Evolutionary conservation across 2,888 invertebrate genomes (phyloP).

Genomic region (Dicyrtoma fusca): DNA sequence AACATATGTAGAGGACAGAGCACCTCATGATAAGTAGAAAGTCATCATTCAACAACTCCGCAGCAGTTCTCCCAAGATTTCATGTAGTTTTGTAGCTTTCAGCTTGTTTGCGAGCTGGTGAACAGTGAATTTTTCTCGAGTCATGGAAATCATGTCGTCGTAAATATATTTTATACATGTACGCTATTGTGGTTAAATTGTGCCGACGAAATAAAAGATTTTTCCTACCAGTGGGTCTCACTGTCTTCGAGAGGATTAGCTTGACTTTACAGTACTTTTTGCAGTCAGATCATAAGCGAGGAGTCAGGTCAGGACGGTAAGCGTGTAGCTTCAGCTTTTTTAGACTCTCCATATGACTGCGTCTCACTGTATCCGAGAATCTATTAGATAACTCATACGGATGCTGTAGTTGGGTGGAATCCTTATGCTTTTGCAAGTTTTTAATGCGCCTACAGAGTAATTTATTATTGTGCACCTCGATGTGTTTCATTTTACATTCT

Average conservation of each 20-base stretch:
- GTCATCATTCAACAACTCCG: conserved; percentile 19
- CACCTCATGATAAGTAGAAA: too few species aligned
- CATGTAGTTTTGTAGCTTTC: not conserved
- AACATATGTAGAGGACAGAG: too few species aligned
- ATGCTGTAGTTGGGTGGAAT: not conserved
- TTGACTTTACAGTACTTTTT: too few species aligned
- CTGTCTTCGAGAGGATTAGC: too few species aligned
- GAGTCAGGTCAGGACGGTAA: too few species aligned
- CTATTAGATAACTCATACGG: not conserved
- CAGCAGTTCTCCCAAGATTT: not conserved
- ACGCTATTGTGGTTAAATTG: not conserved
- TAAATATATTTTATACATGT: conserved; percentile 10
- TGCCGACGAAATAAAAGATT: not conserved
- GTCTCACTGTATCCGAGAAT: too few species aligned
- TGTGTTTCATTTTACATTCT: conserved; percentile 18
- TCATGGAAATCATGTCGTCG: conserved; percentile 29
- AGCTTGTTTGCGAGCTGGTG: not conserved
- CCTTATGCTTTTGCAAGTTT: conserved; percentile 9
- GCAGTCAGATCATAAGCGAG: too few species aligned
- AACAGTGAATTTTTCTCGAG: conserved; percentile 13
- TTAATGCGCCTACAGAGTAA: conserved; percentile 22
- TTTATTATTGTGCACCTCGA: conserved; percentile 24
- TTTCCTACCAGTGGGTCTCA: not conserved
- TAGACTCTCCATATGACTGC: too few species aligned
- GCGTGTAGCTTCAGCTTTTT: too few species aligned